Conservation (phyloP, 2,797 vertebrate genomes). For the Hozukius guyotensis region DNA sequence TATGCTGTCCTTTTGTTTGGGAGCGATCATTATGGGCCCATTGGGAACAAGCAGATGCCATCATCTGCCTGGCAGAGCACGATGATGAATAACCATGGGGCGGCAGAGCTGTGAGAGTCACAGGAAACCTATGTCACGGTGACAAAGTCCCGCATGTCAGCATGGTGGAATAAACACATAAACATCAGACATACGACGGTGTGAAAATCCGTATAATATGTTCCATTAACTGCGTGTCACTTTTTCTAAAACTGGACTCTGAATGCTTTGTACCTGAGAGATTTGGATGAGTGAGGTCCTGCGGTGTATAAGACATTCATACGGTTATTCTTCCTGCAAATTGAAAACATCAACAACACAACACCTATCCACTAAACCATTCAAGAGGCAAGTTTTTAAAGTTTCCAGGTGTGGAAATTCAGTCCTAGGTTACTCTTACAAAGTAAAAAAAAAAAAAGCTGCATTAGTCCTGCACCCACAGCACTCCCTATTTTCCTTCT, state of each 20-base stretch:
- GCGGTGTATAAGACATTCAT: slow-evolving; percentile 18
- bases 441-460: neutral
- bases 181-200: slow-evolving; percentile 17
- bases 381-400: slow-evolving; percentile 29
- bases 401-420: slow-evolving; percentile 39
- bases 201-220: neutral
- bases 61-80: slow-evolving; percentile 75
- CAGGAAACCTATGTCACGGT: slow-evolving; percentile 53
- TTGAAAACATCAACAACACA: slow-evolving; percentile 31
- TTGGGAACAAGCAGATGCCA: slow-evolving; percentile 76
- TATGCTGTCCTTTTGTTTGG: slow-evolving; percentile 75
- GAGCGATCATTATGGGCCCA: slow-evolving; percentile 71
- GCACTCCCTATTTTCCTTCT: slow-evolving; percentile 25
- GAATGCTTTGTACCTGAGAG: slow-evolving; percentile 27
- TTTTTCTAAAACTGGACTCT: slow-evolving; percentile 18
- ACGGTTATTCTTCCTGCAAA: slow-evolving; percentile 22
- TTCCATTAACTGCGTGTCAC: neutral
- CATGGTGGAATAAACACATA: slow-evolving; percentile 15
- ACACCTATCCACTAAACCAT: slow-evolving; percentile 1
- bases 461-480: slow-evolving; percentile 13
- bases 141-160: slow-evolving; percentile 52
- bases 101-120: slow-evolving; percentile 54
- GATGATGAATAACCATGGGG: slow-evolving; percentile 72
- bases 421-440: slow-evolving; percentile 24
- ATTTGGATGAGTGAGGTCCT: slow-evolving; percentile 48